These are phyloP conservation scores for Nycticorax nycticorax DNA, from an alignment of 2,113 vertebrate genomes.

Conservation along the genomic window DNA sequence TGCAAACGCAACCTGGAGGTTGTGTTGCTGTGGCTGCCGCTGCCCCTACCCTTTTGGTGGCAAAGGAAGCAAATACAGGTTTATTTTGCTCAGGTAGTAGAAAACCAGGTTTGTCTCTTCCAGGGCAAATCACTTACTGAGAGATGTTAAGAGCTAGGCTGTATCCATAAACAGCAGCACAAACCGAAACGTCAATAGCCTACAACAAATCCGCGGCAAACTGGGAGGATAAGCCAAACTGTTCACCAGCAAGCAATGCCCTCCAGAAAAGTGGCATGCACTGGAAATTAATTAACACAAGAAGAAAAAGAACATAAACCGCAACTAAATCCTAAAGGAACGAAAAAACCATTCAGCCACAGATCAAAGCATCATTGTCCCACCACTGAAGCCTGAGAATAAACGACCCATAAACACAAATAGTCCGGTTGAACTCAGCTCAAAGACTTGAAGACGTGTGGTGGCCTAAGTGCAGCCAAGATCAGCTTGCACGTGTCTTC, in stretches of 20 bases:
- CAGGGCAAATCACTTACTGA: neutral
- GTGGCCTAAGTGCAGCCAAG: neutral
- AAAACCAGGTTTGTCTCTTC: neutral
- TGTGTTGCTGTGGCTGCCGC: neutral
- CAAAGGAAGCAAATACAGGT: neutral
- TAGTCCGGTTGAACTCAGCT: accelerated
- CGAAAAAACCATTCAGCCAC: neutral
- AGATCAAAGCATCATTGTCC: neutral
- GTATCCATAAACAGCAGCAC: neutral
- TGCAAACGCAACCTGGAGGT: accelerated
- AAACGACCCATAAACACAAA: neutral
- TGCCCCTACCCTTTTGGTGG: neutral
- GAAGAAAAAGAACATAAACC: neutral
- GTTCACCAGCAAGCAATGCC: neutral
- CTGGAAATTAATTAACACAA: neutral
- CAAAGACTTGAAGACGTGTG: accelerated
- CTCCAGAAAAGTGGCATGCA: neutral
- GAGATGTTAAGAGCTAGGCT: neutral
- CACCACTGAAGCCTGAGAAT: neutral
- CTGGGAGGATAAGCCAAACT: accelerated
- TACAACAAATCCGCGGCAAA: neutral
- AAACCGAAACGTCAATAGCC: neutral
- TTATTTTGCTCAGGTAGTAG: neutral
- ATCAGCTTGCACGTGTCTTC: accelerated
- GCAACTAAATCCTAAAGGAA: neutral